These are phyloP conservation scores for Huso huso DNA, from an alignment of 2,797 vertebrate genomes.

Conservation along the genomic window DNA sequence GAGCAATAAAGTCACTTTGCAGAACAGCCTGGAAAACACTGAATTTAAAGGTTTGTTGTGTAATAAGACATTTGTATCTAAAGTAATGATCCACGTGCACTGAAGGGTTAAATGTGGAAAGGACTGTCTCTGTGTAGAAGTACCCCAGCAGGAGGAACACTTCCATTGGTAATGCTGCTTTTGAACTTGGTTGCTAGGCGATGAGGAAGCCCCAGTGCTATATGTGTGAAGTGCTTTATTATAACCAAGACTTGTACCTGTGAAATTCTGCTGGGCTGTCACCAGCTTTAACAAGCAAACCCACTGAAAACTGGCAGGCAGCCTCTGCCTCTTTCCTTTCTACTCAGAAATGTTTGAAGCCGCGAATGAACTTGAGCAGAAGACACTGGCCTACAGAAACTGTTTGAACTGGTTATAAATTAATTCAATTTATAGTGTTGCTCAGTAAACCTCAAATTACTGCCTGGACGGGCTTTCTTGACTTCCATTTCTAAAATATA, in stretches of 20 bases:
- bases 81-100: no score
- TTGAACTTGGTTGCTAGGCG: not conserved
- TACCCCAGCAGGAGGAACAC: not conserved
- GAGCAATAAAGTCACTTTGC: no score
- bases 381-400: not conserved
- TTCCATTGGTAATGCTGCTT: not conserved
- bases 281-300: not conserved
- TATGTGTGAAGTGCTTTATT: not conserved
- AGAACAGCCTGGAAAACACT: no score
- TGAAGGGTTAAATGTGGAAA: no score
- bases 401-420: not conserved
- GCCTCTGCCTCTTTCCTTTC: not conserved
- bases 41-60: no score
- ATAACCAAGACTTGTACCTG: conserved; percentile 2
- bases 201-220: not conserved
- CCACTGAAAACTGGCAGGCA: not conserved
- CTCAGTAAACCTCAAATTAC: no score
- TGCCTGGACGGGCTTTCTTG: no score
- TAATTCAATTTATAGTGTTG: not conserved
- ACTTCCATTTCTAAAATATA: no score
- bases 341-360: not conserved
- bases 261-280: conserved; percentile 2
- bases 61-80: no score
- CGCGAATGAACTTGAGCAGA: not conserved
- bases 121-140: no score